Evolutionary conservation across 2,797 vertebrate genomes (phyloP).

Genomic region (Oryzias dopingdopingensis): DNA sequence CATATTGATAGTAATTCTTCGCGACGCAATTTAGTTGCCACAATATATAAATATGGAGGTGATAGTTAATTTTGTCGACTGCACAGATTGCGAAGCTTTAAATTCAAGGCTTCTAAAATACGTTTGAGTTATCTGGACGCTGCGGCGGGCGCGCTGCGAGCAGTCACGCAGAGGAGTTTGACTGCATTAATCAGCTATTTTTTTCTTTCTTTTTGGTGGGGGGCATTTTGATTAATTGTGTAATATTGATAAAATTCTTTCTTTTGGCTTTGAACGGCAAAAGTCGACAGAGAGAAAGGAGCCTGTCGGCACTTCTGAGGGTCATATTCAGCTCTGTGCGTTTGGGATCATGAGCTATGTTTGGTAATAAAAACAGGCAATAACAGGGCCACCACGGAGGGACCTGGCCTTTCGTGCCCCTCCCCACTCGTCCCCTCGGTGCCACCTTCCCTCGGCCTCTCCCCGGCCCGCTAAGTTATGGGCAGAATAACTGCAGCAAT

Average conservation of each 20-base stretch:
- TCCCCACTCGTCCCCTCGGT: conserved; percentile 25
- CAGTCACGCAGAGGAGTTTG: conserved; percentile 36
- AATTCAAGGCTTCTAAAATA: conserved; percentile 54
- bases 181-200: conserved; percentile 69
- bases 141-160: conserved; percentile 27
- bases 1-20: conserved; percentile 80
- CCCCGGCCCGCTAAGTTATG: conserved; percentile 83
- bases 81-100: conserved; percentile 68
- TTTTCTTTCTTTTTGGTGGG: conserved; percentile 35
- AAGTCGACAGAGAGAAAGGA: too few species aligned
- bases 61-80: conserved; percentile 75
- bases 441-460: conserved; percentile 71
- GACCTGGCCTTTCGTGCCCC: conserved; percentile 75
- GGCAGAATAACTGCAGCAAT: conserved; percentile 90
- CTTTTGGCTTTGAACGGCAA: conserved; percentile 54
- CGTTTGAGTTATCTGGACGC: conserved; percentile 63
- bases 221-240: conserved; percentile 55
- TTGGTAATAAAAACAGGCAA: conserved; percentile 94
- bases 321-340: conserved; percentile 45
- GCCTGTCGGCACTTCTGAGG: conserved; percentile 11
- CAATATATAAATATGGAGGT: conserved; percentile 79
- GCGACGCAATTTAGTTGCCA: conserved; percentile 75
- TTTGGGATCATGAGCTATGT: conserved; percentile 80
- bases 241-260: conserved; percentile 31
- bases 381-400: conserved; percentile 90